Conservation (phyloP, 1,140 invertebrate genomes). For the Drosophila lini region DNA sequence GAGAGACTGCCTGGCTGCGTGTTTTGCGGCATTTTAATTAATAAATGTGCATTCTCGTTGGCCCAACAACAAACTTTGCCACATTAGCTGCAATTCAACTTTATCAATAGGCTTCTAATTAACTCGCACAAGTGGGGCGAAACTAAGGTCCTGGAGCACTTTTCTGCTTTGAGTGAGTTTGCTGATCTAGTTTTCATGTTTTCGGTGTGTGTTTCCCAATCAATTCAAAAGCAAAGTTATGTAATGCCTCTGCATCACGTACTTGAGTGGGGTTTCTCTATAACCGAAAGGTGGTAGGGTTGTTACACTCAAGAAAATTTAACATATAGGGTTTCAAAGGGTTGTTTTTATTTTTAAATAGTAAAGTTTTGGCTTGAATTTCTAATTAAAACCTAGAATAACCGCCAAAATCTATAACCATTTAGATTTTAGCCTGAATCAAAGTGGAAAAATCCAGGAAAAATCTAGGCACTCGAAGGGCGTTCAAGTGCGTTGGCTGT, state of each 20-base stretch:
- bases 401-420: too few relatives aligned
- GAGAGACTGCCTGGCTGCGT: conserved; percentile 10
- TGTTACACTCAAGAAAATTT: background rate
- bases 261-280: conserved; percentile 23
- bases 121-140: conserved; percentile 46
- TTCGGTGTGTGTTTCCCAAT: conserved; percentile 39
- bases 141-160: conserved; percentile 22
- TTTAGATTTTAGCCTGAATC: too few relatives aligned
- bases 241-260: conserved; percentile 54
- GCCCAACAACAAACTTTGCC: conserved; percentile 18
- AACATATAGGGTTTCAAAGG: background rate
- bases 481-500: conserved; percentile 28
- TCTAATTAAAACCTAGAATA: too few relatives aligned
- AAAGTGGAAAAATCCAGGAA: background rate
- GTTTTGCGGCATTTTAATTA: conserved; percentile 77
- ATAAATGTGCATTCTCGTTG: conserved; percentile 56
- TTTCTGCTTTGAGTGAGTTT: conserved; percentile 39
- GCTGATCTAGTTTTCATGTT: conserved; percentile 60
- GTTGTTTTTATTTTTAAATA: background rate
- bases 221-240: conserved; percentile 48
- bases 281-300: too few relatives aligned
- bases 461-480: conserved; percentile 7
- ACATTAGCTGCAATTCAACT: conserved; percentile 70
- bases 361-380: background rate
- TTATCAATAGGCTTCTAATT: conserved; percentile 77